Conservation (phyloP, 2,113 vertebrate genomes). For the Corythornis cristatus region DNA sequence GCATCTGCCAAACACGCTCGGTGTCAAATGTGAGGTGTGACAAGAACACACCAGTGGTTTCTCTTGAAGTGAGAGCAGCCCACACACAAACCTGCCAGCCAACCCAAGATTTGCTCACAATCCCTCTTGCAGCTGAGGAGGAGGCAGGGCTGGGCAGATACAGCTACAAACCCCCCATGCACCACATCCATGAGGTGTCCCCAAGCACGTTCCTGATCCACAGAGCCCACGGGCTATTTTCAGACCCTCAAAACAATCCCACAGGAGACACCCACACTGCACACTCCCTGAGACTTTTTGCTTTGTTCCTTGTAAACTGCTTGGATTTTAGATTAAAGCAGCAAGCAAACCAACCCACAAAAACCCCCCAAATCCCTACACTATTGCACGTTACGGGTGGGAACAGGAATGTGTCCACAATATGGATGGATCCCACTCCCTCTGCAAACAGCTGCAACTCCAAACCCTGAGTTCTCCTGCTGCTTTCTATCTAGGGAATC, state of each 20-base stretch:
- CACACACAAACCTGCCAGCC: background rate
- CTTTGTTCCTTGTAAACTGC: background rate
- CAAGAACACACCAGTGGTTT: background rate
- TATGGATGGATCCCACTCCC: background rate
- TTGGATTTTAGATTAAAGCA: background rate
- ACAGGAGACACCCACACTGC: background rate
- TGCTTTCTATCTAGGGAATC: background rate
- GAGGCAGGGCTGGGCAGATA: fast-evolving
- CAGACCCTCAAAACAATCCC: background rate
- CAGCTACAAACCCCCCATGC: background rate
- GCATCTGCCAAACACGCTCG: background rate
- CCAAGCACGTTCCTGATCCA: background rate
- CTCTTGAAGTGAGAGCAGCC: background rate
- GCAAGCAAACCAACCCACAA: background rate
- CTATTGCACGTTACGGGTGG: background rate
- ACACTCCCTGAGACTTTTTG: background rate
- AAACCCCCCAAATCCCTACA: background rate
- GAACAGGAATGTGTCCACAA: background rate
- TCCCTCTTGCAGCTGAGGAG: background rate
- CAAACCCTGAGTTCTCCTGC: background rate
- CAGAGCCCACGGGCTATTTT: background rate
- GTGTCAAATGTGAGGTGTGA: fast-evolving
- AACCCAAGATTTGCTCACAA: background rate
- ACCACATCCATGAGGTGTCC: background rate
- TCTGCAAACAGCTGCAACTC: background rate